A percentile compares a stretch with the other conserved stretches of the same genome.
Evolutionary conservation across 2,888 invertebrate species (phyloP).

Genomic region (Pseudoips prasinana): DNA sequence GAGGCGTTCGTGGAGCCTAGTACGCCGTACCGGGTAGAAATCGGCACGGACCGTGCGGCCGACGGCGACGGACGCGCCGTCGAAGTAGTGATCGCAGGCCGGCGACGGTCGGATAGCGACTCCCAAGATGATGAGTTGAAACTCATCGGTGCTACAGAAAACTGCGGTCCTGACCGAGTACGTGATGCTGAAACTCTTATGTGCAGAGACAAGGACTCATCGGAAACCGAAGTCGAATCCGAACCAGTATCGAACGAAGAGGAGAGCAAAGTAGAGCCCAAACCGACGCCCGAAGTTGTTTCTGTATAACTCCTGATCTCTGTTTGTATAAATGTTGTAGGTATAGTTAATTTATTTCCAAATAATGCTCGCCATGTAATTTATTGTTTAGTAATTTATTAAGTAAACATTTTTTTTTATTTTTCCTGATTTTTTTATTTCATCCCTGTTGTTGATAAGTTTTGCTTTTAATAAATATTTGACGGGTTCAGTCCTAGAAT

Average conservation of each 20-base stretch:
- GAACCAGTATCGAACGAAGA: conserved; percentile 8
- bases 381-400: conserved; percentile 38
- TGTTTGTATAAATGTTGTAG: conserved; percentile 14
- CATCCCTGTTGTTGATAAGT: too few species aligned
- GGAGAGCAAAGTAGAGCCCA: conserved; percentile 14
- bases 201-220: conserved; percentile 42
- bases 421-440: conserved; percentile 11
- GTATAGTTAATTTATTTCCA: conserved; percentile 48
- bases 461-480: too few species aligned
- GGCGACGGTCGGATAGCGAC: conserved; percentile 49
- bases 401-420: conserved; percentile 28
- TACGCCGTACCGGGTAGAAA: conserved; percentile 86
- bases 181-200: conserved; percentile 87
- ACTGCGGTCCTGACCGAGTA: conserved; percentile 87
- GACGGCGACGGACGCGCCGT: conserved; percentile 50
- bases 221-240: conserved; percentile 6
- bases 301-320: conserved; percentile 52
- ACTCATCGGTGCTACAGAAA: conserved; percentile 85
- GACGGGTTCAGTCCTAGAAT: too few species aligned
- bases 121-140: conserved; percentile 67
- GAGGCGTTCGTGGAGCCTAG: conserved; percentile 85
- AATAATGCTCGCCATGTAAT: conserved; percentile 32
- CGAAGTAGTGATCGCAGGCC: conserved; percentile 66
- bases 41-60: conserved; percentile 56
- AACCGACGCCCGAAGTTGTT: conserved; percentile 49